Percentiles rank a stretch among this genome's conserved stretches.
phyloP scores from a whole-genome alignment of 2,113 vertebrate species.

The Bucco capensis region DNA sequence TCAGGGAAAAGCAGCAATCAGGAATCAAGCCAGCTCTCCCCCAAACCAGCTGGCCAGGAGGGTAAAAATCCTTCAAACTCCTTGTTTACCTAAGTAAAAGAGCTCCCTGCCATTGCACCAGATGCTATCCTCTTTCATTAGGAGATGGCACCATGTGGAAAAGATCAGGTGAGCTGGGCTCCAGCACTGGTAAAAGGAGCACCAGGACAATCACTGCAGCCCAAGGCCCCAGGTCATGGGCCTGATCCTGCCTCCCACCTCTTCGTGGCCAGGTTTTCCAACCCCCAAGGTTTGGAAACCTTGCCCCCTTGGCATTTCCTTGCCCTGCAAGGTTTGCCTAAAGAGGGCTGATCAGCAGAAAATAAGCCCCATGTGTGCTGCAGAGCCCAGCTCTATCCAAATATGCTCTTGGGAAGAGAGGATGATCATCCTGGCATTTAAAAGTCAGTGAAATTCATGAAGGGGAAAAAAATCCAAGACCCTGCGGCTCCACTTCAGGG shows the following conservation, averaged over 20 bases:
- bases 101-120: not conserved
- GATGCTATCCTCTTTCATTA: not conserved
- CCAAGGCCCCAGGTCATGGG: not conserved
- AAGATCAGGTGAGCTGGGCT: not conserved
- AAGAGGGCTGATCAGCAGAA: not conserved
- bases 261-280: not conserved
- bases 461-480: not conserved
- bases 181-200: not conserved
- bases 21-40: not conserved
- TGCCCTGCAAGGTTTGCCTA: not conserved
- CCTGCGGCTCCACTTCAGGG: not conserved
- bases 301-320: no score
- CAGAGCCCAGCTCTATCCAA: not conserved
- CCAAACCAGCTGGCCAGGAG: slow-evolving; percentile 19
- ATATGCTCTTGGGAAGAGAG: not conserved
- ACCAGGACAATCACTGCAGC: rapidly evolving
- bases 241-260: not conserved
- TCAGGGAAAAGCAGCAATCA: not conserved
- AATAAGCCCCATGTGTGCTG: not conserved
- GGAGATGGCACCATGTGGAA: not conserved
- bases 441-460: not conserved
- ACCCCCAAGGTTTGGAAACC: no score
- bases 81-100: slow-evolving; percentile 13
- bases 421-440: not conserved
- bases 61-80: not conserved